Base-by-base conservation (phyloP, 2,888 invertebrate genomes). In the Watsonalla cultraria region DNA sequence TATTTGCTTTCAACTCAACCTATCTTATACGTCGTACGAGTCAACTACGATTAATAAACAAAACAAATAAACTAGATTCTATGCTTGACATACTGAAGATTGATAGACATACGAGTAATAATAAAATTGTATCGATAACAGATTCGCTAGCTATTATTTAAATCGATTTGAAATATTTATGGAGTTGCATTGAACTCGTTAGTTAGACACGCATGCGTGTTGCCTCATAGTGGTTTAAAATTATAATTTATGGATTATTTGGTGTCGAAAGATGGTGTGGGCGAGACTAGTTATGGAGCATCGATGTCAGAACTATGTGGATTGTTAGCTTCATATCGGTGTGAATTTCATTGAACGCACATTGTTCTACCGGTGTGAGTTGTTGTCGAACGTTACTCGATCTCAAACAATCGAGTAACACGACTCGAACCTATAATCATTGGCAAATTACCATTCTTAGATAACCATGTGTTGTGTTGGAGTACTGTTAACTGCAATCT, bases 221-320 rank as follows among this genome's bases (percentile, higher is more conserved):
- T 73, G 74, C 76, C 64, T 70, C 70, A 78, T 77, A 76, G 73
- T 75, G 76, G 83, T 86, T 86, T 81, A 80, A 84, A 87, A 85
- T 86, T 84, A 85, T 86, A 87, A 88, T 89, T 86, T 88, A 90
- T 83, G 75, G 76, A 78, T 84, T 82, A 82, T 83, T 82, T 78
- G 78, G 83, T 88, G 89, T 87, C 81, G 90, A 87, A 89, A 90
- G 73, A 82, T 80, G 61, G 81, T 72, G 90, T 90, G 78, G 90
- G 89, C 75, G 84, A 78, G 65, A 76, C 81, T 66, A 61, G 79
- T 73, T 78, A 61, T 65, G 45, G 46, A 45, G 11, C 24, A 11
- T 48, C 47, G 24, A 42, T 33, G 33, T 45, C 34, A 34, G 51
- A 45, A 45, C 13, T 24, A 54, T 61, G 56, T 55, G 54, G 58